Base-by-base conservation (phyloP, 2,113 vertebrate species). In the Plecturocebus donacophilus region DNA sequence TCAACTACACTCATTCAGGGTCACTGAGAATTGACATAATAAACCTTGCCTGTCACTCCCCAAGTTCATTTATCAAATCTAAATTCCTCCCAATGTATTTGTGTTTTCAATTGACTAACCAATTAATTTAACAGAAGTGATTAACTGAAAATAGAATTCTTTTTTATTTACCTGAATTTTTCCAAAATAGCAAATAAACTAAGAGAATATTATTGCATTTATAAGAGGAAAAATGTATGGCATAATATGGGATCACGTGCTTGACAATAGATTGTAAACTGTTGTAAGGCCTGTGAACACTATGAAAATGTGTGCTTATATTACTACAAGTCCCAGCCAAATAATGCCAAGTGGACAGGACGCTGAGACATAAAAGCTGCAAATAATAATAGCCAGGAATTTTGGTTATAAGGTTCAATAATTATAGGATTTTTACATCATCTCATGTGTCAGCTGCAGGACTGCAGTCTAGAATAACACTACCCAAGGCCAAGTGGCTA, bases 201-300 rank as follows among this genome's bases (percentile, higher is more conserved):
- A 40, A 92, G 25, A 90, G n/a, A 82, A 97, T 92, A 92, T 30
- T 11, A 32, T 76, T 90, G 38, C 86, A 20, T 87, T 77, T 64
- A 64, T 86, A 81, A 92, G 87, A 90, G n/a, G 20, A 82, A 84
- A 91, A 91, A 77, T 19, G 20, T 13, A 70, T 70, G 16, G 13
- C 47, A 76, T 95, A 81, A 68, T 84, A 73, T 49, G 17, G 54
- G n/a, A 82, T 76, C 8, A 23, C 61, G 40, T 70, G 8, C 54
- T 75, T 92, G 20, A 94, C 81, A 96, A 47, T 68, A 27, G 27
- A 35, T 42, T 68, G n/a, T 56, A 64, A 86, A 64, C 16, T 42
- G 13, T 81, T 68, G 71, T 73, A 54, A 96, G 52, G 52, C 49
- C 75, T 64, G 5, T 82, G 92, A 76, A 86, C 6, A 38, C 54